Evolutionary conservation across 2,113 vertebrate genomes (phyloP), one percentile per base, ranked within the genome.

Genomic region (Lates calcarifer): DNA sequence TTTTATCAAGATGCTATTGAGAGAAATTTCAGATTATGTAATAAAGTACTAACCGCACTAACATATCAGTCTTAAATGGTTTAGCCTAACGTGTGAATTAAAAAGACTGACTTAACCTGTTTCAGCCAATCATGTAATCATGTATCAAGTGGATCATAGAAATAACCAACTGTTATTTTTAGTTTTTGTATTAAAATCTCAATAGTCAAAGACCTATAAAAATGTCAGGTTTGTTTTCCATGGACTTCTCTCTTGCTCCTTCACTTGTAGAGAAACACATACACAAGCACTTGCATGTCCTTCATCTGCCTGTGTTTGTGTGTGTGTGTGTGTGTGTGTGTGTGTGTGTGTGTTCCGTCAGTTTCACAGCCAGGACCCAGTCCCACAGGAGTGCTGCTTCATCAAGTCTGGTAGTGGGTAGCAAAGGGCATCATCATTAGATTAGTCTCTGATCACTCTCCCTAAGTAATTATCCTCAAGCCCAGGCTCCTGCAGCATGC

Each of bases 361-460:
- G 43, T 81, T 79, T 79, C 77, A 64, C 81, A 82, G 77, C 62
- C 65, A 76, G 73, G 47, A 58, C 65, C 43, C 51, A 17, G 68
- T 86, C 89, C 85, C 76, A 6, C 85, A 84, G 88, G 89, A 92
- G 83, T 72, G 68, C 87, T 88, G 83, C 88, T 90, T 92, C 88
- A 92, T 91, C 89, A 92, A 73, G 82, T 90, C 90, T 88, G 70
- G 57, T 86, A 55, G 85, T 88, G 77, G 80, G 90, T 68, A 88
- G 90, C 86, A 92, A 91, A 92, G 90, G 90, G 87, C 89, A 91
- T 89, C 89, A 92, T 89, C 89, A 92, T 92, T 92, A 92, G 88
- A 92, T 91, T 90, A 92, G 90, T 81, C 85, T 91, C 83, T 90
- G 92, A 93, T 92, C 88, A 83, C 89, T 87, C 84, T 87, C 82